A percentile compares a stretch with the other conserved stretches of the same genome.
phyloP scores from a whole-genome alignment of 2,888 invertebrate genomes.

The Elegia similella region DNA sequence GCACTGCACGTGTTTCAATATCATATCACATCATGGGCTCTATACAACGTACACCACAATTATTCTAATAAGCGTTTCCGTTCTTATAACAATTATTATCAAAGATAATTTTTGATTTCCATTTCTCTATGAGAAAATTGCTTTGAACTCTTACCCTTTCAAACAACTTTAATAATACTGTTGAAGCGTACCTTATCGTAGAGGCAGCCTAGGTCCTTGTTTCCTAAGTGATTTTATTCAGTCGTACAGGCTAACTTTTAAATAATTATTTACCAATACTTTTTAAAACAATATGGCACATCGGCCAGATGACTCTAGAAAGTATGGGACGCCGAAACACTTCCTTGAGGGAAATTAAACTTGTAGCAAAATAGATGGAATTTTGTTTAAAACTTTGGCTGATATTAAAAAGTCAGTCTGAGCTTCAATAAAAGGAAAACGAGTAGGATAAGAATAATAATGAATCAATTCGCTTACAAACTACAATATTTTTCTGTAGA shows the following conservation, averaged over 20 bases:
- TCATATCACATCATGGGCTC: constrained; percentile 76
- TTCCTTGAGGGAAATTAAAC: too few species aligned
- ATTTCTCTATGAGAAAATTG: constrained; percentile 27
- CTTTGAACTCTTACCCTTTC: constrained; percentile 17
- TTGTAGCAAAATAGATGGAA: too few species aligned
- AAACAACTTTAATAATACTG: constrained; percentile 14
- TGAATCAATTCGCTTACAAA: not conserved
- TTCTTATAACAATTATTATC: constrained; percentile 73
- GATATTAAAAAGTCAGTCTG: not conserved
- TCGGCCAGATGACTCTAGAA: too few species aligned
- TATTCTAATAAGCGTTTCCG: constrained; percentile 78
- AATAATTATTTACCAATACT: too few species aligned
- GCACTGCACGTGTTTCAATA: constrained; percentile 74
- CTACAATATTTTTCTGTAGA: not conserved
- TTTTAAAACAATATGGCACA: too few species aligned
- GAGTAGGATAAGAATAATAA: not conserved
- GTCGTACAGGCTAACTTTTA: too few species aligned
- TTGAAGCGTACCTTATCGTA: constrained; percentile 1
- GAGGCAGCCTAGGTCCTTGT: not conserved
- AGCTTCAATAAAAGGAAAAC: not conserved
- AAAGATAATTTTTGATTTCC: constrained; percentile 42
- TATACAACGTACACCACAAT: constrained; percentile 59
- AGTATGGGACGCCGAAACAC: too few species aligned
- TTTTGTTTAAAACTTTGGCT: too few species aligned
- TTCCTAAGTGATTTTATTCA: not conserved